Base-by-base conservation (phyloP, 1,140 invertebrate species). In the Caenorhabditis latens region DNA sequence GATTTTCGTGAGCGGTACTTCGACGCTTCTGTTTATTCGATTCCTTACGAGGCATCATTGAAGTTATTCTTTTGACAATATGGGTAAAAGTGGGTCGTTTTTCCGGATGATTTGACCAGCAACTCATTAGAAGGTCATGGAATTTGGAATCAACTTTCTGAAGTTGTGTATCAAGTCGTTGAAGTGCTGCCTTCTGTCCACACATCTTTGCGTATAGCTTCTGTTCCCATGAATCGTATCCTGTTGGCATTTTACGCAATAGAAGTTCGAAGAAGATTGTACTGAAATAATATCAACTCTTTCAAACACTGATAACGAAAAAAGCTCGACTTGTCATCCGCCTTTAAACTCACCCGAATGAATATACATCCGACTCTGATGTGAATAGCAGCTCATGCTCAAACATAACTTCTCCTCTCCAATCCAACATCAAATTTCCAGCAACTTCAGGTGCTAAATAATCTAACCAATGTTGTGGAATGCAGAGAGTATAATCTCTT, bases 221-320 rank as follows among this genome's bases (percentile, higher is more conserved):
- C 46, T 79, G 71, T 32, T 79, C 71, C 71, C 71, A 79, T 6
- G 71, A 79, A 46, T 79, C 71, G 24, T 21, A 50, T 21, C 71
- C 71, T 9, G 71, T 79, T 24, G 71, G 71, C 71, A 79, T 79
- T 50, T 24, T n/a, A 11, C 71, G 71, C 46, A 79, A 46, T 0
- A 79, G 71, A 8, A 79, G 40, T 79, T 79, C 71, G 71, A 53
- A 79, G 71, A 79, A 79, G 46, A 79, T 79, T 14, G 71, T 79
- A 11, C 71, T 79, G 63, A 32, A 32, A 32, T 32, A 32, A 2
- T 32, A 32, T 32, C 1, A 32, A 32, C 32, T 32, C 2, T 32
- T 32, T 32, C 32, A 32, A 32, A 32, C 32, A 32, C 32, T 32
- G 32, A 32, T 32, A 2, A 32, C 32, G n/a, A 32, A 32, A 32